Conservation (phyloP, 92 coral and sea anemone species). For the Phymanthus crucifer region DNA sequence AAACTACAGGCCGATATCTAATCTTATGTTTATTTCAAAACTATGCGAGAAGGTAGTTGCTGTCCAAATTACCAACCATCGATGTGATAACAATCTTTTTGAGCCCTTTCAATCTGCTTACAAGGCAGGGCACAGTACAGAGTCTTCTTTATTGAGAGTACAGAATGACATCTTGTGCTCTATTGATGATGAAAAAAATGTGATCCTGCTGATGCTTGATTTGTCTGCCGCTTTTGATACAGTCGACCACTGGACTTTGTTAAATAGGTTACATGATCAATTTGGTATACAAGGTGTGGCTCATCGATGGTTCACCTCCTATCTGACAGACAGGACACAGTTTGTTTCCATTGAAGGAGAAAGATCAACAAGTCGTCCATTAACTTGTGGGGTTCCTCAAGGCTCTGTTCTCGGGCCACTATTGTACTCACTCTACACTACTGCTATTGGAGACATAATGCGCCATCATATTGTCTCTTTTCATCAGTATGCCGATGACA, state of each 20-base stretch:
- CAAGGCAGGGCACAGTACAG: background rate
- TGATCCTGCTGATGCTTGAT: background rate
- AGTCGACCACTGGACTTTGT: background rate
- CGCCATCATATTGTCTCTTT: background rate
- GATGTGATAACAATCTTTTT: background rate
- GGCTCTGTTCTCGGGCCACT: background rate
- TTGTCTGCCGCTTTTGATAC: background rate
- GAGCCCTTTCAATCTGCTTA: constrained; percentile 1
- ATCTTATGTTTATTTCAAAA: constrained; percentile 13
- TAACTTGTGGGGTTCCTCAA: background rate
- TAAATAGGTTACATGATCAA: background rate
- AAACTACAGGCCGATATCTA: constrained; percentile 1
- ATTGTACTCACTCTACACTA: background rate
- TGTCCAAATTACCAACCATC: background rate
- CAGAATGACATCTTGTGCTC: background rate
- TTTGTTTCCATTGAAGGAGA: no score
- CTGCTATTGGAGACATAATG: background rate
- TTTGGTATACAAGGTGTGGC: background rate
- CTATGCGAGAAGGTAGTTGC: background rate
- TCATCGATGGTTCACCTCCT: no score
- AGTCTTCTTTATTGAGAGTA: background rate
- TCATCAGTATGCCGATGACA: background rate
- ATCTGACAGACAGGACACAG: no score
- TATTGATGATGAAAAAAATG: background rate
- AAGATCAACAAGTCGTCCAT: no score